Percentiles rank a stretch among this genome's conserved stretches.
Evolutionary conservation across 2,888 invertebrate genomes (phyloP).

Genomic region (Marronus borbonicus): DNA sequence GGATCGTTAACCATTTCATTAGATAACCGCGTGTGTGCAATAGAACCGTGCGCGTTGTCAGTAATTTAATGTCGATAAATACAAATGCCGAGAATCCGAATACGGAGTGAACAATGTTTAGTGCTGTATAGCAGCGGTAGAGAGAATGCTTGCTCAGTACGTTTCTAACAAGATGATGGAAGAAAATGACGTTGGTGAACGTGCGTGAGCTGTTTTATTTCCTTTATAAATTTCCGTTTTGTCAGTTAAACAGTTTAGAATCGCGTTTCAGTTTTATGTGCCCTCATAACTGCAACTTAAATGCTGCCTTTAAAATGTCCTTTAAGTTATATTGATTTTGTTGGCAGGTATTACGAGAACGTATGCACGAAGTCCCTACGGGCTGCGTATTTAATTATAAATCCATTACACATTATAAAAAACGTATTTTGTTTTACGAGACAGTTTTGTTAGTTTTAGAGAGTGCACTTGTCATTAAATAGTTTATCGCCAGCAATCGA

Average conservation of each 20-base stretch:
- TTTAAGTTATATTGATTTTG: constrained; percentile 31
- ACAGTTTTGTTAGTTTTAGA: neutral
- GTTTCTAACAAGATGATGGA: constrained; percentile 38
- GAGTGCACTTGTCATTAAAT: neutral
- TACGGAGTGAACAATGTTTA: constrained; percentile 40
- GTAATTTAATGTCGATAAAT: constrained; percentile 45
- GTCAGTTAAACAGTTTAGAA: constrained; percentile 44
- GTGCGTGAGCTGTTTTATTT: constrained; percentile 44
- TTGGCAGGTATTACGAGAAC: neutral
- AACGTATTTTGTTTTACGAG: constrained; percentile 21
- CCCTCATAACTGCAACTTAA: constrained; percentile 34
- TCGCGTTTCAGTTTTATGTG: constrained; percentile 41
- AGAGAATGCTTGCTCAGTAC: constrained; percentile 13
- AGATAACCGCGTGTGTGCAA: constrained; percentile 40
- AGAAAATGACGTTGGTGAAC: constrained; percentile 36
- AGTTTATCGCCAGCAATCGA: neutral
- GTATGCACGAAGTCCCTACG: neutral
- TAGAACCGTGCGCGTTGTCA: constrained; percentile 33
- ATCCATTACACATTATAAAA: constrained; percentile 19
- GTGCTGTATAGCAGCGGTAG: constrained; percentile 13
- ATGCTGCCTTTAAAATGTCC: constrained; percentile 33
- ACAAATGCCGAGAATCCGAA: constrained; percentile 42
- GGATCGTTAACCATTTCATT: constrained; percentile 44
- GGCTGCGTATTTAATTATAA: constrained; percentile 6
- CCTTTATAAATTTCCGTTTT: constrained; percentile 39